Percentiles rank a stretch among this genome's conserved stretches.
Conservation (phyloP, 2,888 invertebrate species). For the Drosophila pullipes region DNA sequence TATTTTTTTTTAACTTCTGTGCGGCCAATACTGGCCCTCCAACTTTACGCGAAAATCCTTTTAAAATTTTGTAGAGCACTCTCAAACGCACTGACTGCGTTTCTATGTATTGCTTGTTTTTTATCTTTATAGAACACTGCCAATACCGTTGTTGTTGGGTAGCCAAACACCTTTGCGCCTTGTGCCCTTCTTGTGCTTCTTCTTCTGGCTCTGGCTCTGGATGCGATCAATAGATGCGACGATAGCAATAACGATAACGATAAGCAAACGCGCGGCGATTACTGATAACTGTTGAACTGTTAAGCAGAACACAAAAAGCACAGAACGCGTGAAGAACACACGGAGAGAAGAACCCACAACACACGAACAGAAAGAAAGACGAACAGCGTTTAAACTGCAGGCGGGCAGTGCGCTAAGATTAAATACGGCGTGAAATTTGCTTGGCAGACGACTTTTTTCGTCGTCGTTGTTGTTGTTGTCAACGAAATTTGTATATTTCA, state of each 20-base stretch:
- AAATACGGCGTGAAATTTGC: slow-evolving; percentile 82
- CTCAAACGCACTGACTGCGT: slow-evolving; percentile 22
- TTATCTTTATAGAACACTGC: slow-evolving; percentile 12
- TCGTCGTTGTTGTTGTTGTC: slow-evolving; percentile 47
- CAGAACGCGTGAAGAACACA: slow-evolving; percentile 27
- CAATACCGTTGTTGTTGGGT: slow-evolving; percentile 19
- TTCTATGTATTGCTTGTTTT: not conserved
- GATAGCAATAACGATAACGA: slow-evolving; percentile 37
- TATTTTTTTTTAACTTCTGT: slow-evolving; percentile 19
- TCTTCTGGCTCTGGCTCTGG: slow-evolving; percentile 10
- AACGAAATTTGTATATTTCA: slow-evolving; percentile 80
- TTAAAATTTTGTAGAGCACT: slow-evolving; percentile 29
- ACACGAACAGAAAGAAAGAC: slow-evolving; percentile 81
- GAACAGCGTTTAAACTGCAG: slow-evolving; percentile 82
- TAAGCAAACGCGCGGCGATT: slow-evolving; percentile 43
- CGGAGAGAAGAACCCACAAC: slow-evolving; percentile 65
- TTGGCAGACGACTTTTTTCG: slow-evolving; percentile 65
- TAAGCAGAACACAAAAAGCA: slow-evolving; percentile 20
- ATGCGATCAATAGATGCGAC: slow-evolving; percentile 13
- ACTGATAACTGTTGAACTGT: slow-evolving; percentile 25
- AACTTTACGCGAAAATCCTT: slow-evolving; percentile 34
- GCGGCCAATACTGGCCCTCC: slow-evolving; percentile 28
- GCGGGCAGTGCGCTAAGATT: slow-evolving; percentile 81
- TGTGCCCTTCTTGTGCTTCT: slow-evolving; percentile 20
- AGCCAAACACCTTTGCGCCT: slow-evolving; percentile 30